phyloP scores from a whole-genome alignment of 2,888 invertebrate species.

The Melipona bicolor region DNA sequence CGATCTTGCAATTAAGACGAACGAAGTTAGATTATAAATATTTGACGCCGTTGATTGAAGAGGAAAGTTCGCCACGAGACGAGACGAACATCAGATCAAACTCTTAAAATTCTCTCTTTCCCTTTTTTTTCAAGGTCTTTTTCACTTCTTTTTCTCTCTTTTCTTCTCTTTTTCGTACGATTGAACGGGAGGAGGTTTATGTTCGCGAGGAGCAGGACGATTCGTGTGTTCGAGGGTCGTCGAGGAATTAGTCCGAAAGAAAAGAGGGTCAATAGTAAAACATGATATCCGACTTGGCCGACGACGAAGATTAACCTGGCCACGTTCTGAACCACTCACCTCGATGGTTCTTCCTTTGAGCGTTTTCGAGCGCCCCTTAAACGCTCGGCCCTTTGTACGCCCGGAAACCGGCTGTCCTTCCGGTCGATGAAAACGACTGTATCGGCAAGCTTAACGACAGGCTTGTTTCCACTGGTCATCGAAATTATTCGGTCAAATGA shows the following conservation, averaged over 20 bases:
- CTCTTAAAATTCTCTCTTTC: neutral
- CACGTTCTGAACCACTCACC: neutral
- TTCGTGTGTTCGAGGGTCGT: neutral
- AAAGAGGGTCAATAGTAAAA: constrained; percentile 35
- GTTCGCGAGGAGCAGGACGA: neutral
- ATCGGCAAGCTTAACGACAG: neutral
- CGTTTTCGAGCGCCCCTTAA: constrained; percentile 13
- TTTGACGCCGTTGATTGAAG: neutral
- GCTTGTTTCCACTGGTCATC: neutral
- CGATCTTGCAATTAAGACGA: constrained; percentile 25
- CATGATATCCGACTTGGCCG: constrained; percentile 23
- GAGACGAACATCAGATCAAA: neutral
- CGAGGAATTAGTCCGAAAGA: constrained; percentile 5
- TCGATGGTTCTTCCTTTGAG: constrained; percentile 32
- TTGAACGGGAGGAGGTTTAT: neutral
- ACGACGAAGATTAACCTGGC: constrained; percentile 24
- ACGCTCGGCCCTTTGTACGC: neutral
- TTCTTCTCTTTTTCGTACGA: neutral
- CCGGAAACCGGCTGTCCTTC: neutral
- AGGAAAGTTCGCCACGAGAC: neutral
- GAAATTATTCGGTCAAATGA: neutral
- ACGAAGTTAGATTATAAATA: constrained; percentile 28
- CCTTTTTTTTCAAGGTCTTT: neutral
- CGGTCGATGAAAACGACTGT: neutral
- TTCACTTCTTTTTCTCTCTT: neutral